Conservation (phyloP, 2,888 invertebrate genomes). For the Phymatocera aterrima region DNA sequence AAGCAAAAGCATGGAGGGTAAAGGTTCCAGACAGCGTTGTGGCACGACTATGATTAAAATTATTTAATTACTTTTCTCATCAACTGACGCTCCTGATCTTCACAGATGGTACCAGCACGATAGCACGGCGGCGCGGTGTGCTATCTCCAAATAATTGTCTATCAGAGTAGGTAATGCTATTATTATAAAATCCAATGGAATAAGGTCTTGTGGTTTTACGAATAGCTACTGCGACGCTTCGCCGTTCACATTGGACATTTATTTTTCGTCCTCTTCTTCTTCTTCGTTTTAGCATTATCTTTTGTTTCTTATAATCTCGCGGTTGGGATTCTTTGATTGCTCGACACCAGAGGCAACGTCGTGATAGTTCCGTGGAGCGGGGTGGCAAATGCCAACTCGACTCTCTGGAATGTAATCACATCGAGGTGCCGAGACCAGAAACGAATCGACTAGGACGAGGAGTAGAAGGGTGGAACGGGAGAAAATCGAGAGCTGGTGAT, state of each 20-base stretch:
- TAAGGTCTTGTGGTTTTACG: too few species aligned
- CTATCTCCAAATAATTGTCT: too few species aligned
- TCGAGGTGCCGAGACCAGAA: conserved; percentile 12
- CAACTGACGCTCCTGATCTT: neutral
- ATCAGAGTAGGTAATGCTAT: too few species aligned
- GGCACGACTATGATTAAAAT: conserved; percentile 13
- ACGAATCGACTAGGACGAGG: neutral
- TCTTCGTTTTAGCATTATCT: neutral
- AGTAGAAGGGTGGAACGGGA: neutral
- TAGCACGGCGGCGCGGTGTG: too few species aligned
- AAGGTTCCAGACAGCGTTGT: neutral
- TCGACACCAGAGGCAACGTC: neutral
- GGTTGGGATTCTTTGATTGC: conserved; percentile 26
- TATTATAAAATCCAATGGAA: neutral
- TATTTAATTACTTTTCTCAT: conserved; percentile 29
- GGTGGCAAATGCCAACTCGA: conserved; percentile 32
- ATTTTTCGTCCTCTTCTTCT: neutral
- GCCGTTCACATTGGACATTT: neutral
- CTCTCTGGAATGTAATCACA: conserved; percentile 42
- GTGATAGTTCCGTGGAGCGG: neutral
- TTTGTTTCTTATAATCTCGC: neutral
- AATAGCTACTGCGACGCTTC: neutral
- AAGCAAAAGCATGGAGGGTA: neutral
- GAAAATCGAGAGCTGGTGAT: conserved; percentile 17
- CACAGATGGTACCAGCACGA: neutral